Conservation (phyloP, 2,797 vertebrate genomes). For the Pygocentrus nattereri region DNA sequence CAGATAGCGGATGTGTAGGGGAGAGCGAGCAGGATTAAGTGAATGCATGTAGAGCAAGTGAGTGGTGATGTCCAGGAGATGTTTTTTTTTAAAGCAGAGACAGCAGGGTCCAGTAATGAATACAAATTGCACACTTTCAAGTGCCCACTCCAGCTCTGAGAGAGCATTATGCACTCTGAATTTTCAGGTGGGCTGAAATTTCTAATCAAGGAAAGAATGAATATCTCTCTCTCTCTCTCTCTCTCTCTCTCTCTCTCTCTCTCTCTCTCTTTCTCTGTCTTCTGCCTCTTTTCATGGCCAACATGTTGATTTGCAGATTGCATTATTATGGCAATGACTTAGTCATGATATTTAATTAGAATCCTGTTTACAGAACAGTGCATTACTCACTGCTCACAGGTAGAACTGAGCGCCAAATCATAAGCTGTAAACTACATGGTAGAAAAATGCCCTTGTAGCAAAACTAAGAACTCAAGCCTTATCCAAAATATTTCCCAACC, state of each 20-base stretch:
- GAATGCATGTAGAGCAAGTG: constrained; percentile 38
- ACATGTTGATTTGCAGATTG: constrained; percentile 46
- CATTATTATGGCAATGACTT: constrained; percentile 56
- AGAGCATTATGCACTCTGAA: constrained; percentile 31
- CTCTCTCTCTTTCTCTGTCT: constrained; percentile 17
- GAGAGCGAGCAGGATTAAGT: constrained; percentile 27
- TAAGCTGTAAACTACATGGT: not conserved
- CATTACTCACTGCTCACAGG: constrained; percentile 36
- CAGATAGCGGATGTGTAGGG: constrained; percentile 33
- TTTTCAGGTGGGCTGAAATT: constrained; percentile 38
- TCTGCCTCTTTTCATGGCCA: constrained; percentile 13
- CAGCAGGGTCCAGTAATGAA: constrained; percentile 41
- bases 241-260: constrained; percentile 28
- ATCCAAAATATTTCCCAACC: not conserved
- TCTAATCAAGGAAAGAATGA: constrained; percentile 32
- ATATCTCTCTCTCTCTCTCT: constrained; percentile 21
- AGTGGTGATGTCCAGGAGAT: constrained; percentile 38
- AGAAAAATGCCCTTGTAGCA: not conserved
- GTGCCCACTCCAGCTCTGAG: constrained; percentile 23
- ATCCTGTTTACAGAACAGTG: constrained; percentile 49
- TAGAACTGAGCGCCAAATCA: constrained; percentile 27
- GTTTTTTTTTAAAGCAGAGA: constrained; percentile 47
- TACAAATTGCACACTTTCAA: constrained; percentile 41
- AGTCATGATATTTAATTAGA: constrained; percentile 49
- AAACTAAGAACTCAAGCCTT: not conserved